Percentiles rank a stretch among this genome's conserved stretches.
Evolutionary conservation across 2,797 vertebrate genomes (phyloP).

Genomic region (Catamblyrhynchus diadema): DNA sequence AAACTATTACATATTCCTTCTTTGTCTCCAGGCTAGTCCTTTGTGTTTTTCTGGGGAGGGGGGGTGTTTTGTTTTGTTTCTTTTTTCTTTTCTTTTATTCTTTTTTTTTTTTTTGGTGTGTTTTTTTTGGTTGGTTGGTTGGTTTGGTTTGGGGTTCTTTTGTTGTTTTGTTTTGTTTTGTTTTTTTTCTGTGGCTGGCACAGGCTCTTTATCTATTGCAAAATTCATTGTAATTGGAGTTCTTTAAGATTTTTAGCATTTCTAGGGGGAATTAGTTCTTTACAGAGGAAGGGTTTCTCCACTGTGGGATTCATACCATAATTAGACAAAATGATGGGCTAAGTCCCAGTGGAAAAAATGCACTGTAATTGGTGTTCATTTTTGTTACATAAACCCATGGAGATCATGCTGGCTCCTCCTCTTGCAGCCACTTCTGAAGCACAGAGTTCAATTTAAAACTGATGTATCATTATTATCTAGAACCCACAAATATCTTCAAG

Average conservation of each 20-base stretch:
- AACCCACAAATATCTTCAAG: neutral
- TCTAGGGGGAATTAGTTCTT: conserved; percentile 56
- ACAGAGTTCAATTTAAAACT: conserved; percentile 24
- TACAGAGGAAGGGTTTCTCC: conserved; percentile 38
- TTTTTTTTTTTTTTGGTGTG: too few relatives aligned
- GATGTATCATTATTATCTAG: neutral
- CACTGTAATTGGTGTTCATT: conserved; percentile 66
- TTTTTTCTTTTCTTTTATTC: too few relatives aligned
- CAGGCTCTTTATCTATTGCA: conserved; percentile 9
- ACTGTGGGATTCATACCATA: conserved; percentile 52
- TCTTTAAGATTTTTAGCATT: conserved; percentile 47
- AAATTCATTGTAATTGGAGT: conserved; percentile 55
- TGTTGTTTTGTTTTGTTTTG: neutral
- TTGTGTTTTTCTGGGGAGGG: neutral
- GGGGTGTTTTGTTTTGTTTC: neutral
- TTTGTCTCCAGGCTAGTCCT: neutral
- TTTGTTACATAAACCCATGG: conserved; percentile 45
- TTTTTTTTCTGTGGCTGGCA: neutral
- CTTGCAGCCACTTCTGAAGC: conserved; percentile 11
- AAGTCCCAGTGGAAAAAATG: conserved; percentile 42
- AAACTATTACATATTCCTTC: neutral
- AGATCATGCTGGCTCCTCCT: conserved; percentile 25
- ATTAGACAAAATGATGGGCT: conserved; percentile 70
- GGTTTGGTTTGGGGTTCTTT: neutral
- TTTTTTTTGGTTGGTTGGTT: too few relatives aligned